These are phyloP conservation scores for Tetragonisca angustula DNA, from an alignment of 2,888 invertebrate genomes.

Conservation along the genomic window DNA sequence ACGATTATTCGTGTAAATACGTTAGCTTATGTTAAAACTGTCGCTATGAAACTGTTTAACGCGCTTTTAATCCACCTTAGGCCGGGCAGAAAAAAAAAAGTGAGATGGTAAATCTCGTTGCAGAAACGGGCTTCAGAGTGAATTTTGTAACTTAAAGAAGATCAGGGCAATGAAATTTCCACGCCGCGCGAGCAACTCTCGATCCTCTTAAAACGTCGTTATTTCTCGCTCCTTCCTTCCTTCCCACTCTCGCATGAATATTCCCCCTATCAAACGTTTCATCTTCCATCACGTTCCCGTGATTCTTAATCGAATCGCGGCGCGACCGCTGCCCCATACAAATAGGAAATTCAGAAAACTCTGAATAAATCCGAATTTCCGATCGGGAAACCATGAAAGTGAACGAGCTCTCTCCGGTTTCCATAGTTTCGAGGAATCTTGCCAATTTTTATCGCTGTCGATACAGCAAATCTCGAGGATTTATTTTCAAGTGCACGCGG, in stretches of 20 bases:
- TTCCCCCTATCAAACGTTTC: background rate
- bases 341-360: background rate
- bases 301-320: slow-evolving; percentile 16
- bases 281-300: background rate
- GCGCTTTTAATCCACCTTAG: slow-evolving; percentile 32
- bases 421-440: background rate
- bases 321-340: background rate
- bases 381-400: background rate
- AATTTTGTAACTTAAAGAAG: slow-evolving; percentile 46
- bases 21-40: background rate
- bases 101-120: slow-evolving; percentile 21
- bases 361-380: background rate
- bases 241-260: slow-evolving; percentile 2
- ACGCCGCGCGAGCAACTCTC: background rate
- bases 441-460: background rate
- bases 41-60: slow-evolving; percentile 28
- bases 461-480: background rate
- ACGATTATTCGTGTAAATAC: slow-evolving; percentile 22
- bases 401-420: background rate
- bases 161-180: slow-evolving; percentile 23
- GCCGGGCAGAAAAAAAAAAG: background rate
- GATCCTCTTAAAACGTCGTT: slow-evolving; percentile 24
- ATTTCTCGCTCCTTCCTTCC: background rate
- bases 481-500: background rate
- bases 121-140: slow-evolving; percentile 19